These are phyloP conservation scores for Scaptomyza montana DNA, from an alignment of 1,140 invertebrate genomes.

Conservation along the genomic window DNA sequence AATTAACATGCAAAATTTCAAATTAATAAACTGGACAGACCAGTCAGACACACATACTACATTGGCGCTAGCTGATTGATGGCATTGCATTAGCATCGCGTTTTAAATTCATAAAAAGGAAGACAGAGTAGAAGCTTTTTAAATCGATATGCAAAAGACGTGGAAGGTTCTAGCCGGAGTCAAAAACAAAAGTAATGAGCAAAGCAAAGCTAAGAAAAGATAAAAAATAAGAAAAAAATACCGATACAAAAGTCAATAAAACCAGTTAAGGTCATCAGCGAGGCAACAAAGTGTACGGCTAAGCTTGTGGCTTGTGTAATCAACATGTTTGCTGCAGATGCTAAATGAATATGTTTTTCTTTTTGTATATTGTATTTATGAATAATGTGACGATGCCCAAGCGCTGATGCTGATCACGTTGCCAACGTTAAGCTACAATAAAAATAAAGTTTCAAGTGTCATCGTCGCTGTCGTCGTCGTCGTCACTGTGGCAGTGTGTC, in stretches of 20 bases:
- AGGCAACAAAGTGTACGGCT: background rate
- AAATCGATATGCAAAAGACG: constrained; percentile 62
- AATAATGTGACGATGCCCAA: constrained; percentile 64
- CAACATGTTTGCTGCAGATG: constrained; percentile 77
- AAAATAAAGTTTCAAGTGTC: constrained; percentile 80
- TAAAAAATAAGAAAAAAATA: constrained; percentile 38
- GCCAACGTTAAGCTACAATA: constrained; percentile 64
- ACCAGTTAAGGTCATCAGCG: constrained; percentile 74
- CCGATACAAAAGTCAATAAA: constrained; percentile 73
- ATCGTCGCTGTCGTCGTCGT: constrained; percentile 36
- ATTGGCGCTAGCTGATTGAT: constrained; percentile 41
- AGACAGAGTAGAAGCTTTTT: constrained; percentile 7
- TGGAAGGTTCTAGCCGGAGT: constrained; percentile 68
- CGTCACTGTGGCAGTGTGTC: constrained; percentile 75
- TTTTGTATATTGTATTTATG: constrained; percentile 54
- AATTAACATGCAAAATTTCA: constrained; percentile 68
- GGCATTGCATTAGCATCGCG: constrained; percentile 47
- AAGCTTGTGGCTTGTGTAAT: constrained; percentile 68
- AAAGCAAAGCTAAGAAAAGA: constrained; percentile 25
- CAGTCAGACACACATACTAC: constrained; percentile 27
- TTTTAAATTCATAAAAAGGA: constrained; percentile 43
- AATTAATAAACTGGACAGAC: constrained; percentile 22
- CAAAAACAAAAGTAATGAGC: constrained; percentile 21
- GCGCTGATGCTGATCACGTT: constrained; percentile 67
- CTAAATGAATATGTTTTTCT: constrained; percentile 63